Evolutionary conservation across 2,797 vertebrate species (phyloP), one percentile per base, ranked within the genome.

Genomic region (Crenuchus spilurus): DNA sequence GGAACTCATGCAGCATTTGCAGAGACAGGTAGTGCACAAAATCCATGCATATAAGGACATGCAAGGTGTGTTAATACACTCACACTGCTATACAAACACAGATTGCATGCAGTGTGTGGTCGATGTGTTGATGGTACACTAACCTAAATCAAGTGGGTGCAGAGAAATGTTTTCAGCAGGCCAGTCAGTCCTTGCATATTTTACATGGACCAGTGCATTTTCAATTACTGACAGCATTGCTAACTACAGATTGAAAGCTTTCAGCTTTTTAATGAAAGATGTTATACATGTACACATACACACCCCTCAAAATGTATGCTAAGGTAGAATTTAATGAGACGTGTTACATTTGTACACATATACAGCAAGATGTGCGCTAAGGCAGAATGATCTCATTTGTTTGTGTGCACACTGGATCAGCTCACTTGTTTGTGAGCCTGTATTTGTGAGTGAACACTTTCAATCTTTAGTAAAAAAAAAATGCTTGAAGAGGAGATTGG

Each of bases 361-460:
- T n/a, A n/a, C n/a, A n/a, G n/a, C n/a, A n/a, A n/a, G n/a, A 37
- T 28, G n/a, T 65, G 54, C 22, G 42, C 13, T 54, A 3, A 35
- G 2, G 26, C 77, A 83, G 67, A 77, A 48, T 76, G 57, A 72
- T 84, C 81, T 72, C 20, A 49, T 76, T 77, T 78, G 79, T 64
- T 51, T 77, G 70, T 80, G 75, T 33, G 55, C 57, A 7, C 18
- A 70, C 8, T n/a, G 67, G 78, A 48, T 76, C 58, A 72, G 84
- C 81, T 72, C 20, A 49, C 75, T 77, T 78, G 79, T 64, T 51
- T 77, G 70, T 80, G 75, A 7, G 18, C 60, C 55, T 64, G 11
- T 51, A 48, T n/a, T n/a, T n/a, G n/a, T n/a, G n/a, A n/a, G n/a
- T n/a, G n/a, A n/a, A n/a, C n/a, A n/a, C n/a, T n/a, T n/a, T n/a